phyloP scores from a whole-genome alignment of 2,797 vertebrate genomes.

The Glyptemys insculpta region DNA sequence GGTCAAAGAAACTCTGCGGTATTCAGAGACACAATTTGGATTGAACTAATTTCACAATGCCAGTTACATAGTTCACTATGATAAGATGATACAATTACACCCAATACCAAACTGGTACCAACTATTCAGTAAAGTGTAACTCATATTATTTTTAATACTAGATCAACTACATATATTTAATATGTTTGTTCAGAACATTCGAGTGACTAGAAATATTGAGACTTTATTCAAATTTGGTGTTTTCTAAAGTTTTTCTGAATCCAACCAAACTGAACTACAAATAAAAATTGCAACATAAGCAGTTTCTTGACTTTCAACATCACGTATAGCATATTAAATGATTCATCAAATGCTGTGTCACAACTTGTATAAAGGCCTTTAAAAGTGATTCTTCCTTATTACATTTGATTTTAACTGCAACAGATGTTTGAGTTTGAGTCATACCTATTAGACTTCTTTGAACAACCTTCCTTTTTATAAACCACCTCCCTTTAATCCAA shows the following conservation, averaged over 20 bases:
- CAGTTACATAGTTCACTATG: neutral
- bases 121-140: conserved; percentile 31
- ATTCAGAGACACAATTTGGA: accelerated
- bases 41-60: accelerated
- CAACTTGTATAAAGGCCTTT: conserved; percentile 46
- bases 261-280: neutral
- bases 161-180: neutral
- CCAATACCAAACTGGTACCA: neutral
- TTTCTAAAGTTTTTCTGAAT: conserved; percentile 35
- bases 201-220: neutral
- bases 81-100: neutral
- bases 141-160: neutral
- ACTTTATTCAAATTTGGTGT: conserved; percentile 6
- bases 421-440: neutral
- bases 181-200: neutral
- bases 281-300: conserved; percentile 66
- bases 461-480: neutral
- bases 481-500: neutral
- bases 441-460: neutral
- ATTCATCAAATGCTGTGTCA: conserved; percentile 69
- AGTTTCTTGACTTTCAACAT: conserved; percentile 44
- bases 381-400: conserved; percentile 36
- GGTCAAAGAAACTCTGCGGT: neutral
- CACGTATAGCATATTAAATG: conserved; percentile 45
- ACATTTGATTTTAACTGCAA: neutral